Base-by-base conservation (phyloP, 2,113 vertebrate genomes). In the Otis tarda region DNA sequence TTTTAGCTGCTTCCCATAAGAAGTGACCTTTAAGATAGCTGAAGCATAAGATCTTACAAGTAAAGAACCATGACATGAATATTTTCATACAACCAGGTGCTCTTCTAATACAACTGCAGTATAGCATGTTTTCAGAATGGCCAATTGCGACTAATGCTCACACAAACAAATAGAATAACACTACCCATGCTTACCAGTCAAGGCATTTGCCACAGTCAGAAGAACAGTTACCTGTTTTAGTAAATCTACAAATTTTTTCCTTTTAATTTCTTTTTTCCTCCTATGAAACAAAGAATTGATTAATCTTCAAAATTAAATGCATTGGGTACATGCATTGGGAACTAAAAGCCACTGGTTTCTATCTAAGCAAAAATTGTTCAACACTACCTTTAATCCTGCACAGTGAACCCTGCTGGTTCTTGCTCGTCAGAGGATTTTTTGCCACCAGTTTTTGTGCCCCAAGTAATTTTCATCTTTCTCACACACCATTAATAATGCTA, bases 381-480 rank as follows among this genome's bases (percentile, higher is more conserved):
- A 30, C 25, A 37, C 15, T 60, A 49, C 37, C 63, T 85, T 86
- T 88, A 76, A 73, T 79, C 39, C 73, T 60, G 75, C 76, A 78
- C 33, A 83, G 80, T 30, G n/a, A 95, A 94, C 25, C 56, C 68
- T 75, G 50, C 41, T 60, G 39, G 67, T 69, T 94, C 28, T 76
- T 76, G 19, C 64, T 93, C n/a, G 2, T 52, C 52, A 73, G 97
- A 95, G 69, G 61, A 59, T 75, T 91, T 92, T 90, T 60, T 92
- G 43, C 39, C 59, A 76, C 37, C 33, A 89, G 39, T 15, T 83
- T 95, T 83, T 75, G 47, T 77, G 73, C 68, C 65, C 31, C 41
- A 95, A 96, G 64, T 89, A 95, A 90, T 89, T 94, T 97, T 92
- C 84, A 41, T 49, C 76, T 94, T 97, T 89, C 87, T 75, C 65